Evolutionary conservation across 2,797 vertebrate species (phyloP).

Genomic region (Lepilemur septentrionalis): DNA sequence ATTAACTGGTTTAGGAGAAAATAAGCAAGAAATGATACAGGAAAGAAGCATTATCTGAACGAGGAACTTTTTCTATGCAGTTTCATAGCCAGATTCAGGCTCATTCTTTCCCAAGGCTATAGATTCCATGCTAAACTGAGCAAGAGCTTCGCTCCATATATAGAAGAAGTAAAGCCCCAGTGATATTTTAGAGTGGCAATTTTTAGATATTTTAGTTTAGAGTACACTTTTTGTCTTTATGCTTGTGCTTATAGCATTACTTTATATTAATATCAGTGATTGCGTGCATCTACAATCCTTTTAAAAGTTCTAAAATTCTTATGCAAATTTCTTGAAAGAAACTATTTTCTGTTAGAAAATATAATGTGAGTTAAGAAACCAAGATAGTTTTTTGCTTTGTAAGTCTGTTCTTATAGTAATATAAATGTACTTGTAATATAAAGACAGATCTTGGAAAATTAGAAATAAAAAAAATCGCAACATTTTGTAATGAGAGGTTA

Average conservation of each 20-base stretch:
- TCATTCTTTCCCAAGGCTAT: background rate
- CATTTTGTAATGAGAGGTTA: background rate
- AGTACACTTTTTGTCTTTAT: background rate
- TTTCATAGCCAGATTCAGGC: background rate
- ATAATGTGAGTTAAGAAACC: slow-evolving; percentile 6
- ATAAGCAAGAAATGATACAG: background rate
- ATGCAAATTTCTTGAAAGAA: background rate
- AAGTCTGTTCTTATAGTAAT: slow-evolving; percentile 3
- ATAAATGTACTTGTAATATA: background rate
- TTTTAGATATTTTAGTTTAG: background rate
- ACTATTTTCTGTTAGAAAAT: background rate
- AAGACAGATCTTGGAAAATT: slow-evolving; percentile 16
- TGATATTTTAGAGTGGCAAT: background rate
- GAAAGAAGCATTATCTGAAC: background rate
- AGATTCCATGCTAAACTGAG: background rate
- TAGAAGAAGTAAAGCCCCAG: background rate
- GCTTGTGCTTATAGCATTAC: background rate
- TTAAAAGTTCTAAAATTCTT: background rate
- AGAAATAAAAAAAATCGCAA: background rate
- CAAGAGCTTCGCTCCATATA: background rate
- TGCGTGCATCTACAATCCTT: background rate
- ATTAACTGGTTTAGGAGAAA: background rate
- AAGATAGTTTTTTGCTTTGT: slow-evolving; percentile 39
- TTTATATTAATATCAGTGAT: background rate
- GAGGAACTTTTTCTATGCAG: background rate